These are phyloP conservation scores for Chroicocephalus ridibundus DNA, from an alignment of 2,113 vertebrate species.

Conservation along the genomic window DNA sequence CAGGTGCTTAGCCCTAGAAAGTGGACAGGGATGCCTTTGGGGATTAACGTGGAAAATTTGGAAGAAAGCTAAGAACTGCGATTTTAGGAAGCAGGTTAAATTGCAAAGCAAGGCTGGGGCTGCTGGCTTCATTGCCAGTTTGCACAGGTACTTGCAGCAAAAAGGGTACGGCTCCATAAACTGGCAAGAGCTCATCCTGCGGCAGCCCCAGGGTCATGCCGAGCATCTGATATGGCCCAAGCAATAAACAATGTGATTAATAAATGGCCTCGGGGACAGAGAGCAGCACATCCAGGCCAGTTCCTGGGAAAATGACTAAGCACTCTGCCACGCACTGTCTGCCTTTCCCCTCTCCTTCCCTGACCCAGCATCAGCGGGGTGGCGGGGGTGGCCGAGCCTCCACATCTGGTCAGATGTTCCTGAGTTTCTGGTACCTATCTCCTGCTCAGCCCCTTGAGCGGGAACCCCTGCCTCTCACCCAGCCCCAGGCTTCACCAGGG, in stretches of 20 bases:
- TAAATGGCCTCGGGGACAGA: background rate
- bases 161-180: rapidly evolving
- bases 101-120: background rate
- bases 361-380: background rate
- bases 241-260: background rate
- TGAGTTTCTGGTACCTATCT: background rate
- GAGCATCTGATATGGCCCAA: background rate
- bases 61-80: background rate
- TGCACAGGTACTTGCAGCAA: background rate
- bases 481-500: background rate
- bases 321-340: background rate
- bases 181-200: rapidly evolving
- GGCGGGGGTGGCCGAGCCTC: background rate
- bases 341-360: background rate
- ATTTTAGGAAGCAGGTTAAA: background rate
- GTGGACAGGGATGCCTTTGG: background rate
- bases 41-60: background rate
- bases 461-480: background rate
- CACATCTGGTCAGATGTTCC: background rate
- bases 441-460: background rate
- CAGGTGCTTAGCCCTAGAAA: background rate
- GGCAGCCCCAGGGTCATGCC: background rate
- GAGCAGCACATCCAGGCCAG: background rate
- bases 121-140: background rate
- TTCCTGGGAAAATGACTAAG: constrained; percentile 37